These are phyloP conservation scores for Corythucha ciliata DNA, from an alignment of 2,888 invertebrate species.

Conservation along the genomic window DNA sequence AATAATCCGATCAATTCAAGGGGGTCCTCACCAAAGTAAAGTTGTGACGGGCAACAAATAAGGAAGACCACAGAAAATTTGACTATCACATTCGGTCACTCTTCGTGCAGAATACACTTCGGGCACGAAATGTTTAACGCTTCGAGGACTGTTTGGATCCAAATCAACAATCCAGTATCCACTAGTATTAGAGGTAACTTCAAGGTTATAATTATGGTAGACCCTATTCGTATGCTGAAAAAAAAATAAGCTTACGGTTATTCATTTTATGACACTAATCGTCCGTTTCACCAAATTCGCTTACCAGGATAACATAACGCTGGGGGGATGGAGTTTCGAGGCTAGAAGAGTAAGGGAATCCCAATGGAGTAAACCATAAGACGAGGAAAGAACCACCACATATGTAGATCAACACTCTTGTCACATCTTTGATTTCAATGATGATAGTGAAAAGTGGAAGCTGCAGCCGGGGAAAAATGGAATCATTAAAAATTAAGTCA, in stretches of 20 bases:
- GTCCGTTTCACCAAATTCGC: constrained; percentile 32
- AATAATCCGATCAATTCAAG: constrained; percentile 9
- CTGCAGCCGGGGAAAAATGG: constrained; percentile 37
- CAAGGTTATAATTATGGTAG: constrained; percentile 47
- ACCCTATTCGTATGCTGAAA: constrained; percentile 56
- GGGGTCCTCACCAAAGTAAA: constrained; percentile 48
- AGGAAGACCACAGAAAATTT: constrained; percentile 69
- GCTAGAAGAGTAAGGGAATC: constrained; percentile 64
- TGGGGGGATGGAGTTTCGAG: constrained; percentile 55
- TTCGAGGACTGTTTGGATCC: constrained; percentile 61
- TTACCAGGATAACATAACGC: constrained; percentile 64
- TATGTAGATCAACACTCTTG: constrained; percentile 47
- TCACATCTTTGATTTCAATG: constrained; percentile 45
- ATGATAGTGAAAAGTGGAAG: constrained; percentile 43
- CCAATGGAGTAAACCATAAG: constrained; percentile 56
- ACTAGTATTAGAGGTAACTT: constrained; percentile 44
- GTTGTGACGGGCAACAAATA: constrained; percentile 65
- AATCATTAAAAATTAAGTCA: constrained; percentile 2
- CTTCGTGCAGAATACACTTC: constrained; percentile 45
- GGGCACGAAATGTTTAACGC: constrained; percentile 49
- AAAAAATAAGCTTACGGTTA: too few species aligned
- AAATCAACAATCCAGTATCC: constrained; percentile 66
- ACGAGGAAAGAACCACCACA: constrained; percentile 48
- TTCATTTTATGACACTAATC: too few species aligned
- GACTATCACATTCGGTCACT: constrained; percentile 48